A percentile compares a stretch with the other conserved stretches of the same genome.
Conservation (phyloP, 2,888 invertebrate genomes). For the Fabriciana adippe region DNA sequence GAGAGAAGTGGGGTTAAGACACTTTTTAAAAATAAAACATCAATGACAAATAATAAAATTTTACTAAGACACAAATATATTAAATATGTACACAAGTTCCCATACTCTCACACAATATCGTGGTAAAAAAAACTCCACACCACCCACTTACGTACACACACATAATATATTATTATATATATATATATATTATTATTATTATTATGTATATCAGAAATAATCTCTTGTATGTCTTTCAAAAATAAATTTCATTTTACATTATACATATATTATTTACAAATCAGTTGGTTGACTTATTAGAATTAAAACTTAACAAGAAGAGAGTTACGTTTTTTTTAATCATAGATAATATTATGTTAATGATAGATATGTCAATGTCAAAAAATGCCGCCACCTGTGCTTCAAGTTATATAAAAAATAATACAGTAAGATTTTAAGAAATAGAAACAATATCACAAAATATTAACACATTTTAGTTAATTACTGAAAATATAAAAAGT, state of each 20-base stretch:
- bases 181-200: too few species aligned
- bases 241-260: neutral
- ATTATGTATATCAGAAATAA: conserved; percentile 3
- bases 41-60: conserved; percentile 46
- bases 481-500: too few species aligned
- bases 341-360: too few species aligned
- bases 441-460: too few species aligned
- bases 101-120: conserved; percentile 26
- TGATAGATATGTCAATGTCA: too few species aligned
- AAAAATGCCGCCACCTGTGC: too few species aligned
- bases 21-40: conserved; percentile 30
- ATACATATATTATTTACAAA: neutral
- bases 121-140: conserved; percentile 28
- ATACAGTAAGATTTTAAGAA: too few species aligned
- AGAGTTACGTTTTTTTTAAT: too few species aligned
- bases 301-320: too few species aligned
- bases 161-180: neutral
- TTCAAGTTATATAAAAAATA: too few species aligned
- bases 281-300: neutral
- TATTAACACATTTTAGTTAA: too few species aligned
- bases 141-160: conserved; percentile 33
- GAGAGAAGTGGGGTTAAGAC: neutral
- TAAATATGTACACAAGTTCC: conserved; percentile 46
- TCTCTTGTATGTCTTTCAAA: conserved; percentile 7
- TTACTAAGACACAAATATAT: conserved; percentile 48